Conservation (phyloP, 2,797 vertebrate species). For the Sebastes iracundus region DNA sequence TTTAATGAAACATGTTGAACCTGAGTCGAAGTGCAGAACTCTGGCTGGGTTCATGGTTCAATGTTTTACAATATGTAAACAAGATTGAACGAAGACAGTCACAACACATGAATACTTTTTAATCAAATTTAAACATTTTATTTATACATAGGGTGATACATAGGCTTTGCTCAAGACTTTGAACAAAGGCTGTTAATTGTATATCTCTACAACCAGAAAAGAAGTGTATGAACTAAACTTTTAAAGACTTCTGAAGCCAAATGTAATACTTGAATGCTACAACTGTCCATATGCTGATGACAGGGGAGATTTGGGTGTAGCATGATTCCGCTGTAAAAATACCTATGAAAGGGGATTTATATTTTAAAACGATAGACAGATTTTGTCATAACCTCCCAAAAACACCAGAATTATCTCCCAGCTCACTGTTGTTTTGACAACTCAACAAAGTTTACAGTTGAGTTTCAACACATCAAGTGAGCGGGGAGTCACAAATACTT, state of each 20-base stretch:
- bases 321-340: no score
- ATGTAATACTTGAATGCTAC: neutral
- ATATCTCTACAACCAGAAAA: neutral
- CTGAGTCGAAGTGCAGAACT: neutral
- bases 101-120: neutral
- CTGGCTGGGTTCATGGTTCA: neutral
- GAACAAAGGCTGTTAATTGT: neutral
- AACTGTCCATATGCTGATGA: neutral
- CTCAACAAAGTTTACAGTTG: no score
- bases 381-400: no score
- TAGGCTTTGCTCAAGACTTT: neutral
- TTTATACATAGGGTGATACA: neutral
- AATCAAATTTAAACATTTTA: rapidly evolving
- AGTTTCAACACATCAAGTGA: no score
- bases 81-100: neutral
- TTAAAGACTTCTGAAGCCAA: neutral
- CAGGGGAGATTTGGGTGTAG: no score
- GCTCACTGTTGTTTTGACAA: no score
- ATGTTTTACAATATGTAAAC: neutral
- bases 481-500: no score
- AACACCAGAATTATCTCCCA: rapidly evolving
- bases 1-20: neutral
- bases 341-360: no score
- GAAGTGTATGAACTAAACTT: neutral
- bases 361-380: no score